phyloP scores from a whole-genome alignment of 2,113 vertebrate species.

The Galemys pyrenaicus region DNA sequence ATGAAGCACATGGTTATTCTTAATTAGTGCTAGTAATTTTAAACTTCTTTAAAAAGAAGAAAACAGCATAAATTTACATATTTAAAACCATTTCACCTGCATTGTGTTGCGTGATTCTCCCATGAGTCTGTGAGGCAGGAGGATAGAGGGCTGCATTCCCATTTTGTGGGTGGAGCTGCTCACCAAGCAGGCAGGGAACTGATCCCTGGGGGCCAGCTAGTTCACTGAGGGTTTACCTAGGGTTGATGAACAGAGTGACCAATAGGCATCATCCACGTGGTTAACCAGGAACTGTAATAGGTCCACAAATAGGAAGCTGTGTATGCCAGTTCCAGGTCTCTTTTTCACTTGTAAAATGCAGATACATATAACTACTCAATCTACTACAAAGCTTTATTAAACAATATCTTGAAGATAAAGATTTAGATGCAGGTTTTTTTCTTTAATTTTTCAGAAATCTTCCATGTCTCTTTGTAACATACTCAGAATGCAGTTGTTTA shows the following conservation, averaged over 20 bases:
- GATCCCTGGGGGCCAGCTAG: fast-evolving
- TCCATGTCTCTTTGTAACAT: too few species aligned
- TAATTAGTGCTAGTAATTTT: not conserved
- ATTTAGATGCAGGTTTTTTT: not conserved
- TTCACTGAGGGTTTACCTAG: not conserved
- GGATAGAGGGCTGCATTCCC: not conserved
- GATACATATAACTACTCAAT: not conserved
- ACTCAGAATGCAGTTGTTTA: too few species aligned
- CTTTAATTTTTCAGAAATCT: too few species aligned
- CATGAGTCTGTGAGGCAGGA: not conserved
- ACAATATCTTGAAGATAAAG: not conserved
- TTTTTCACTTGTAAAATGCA: not conserved
- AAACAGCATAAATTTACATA: not conserved
- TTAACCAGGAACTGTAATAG: fast-evolving
- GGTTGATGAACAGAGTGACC: not conserved
- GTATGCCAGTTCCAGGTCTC: not conserved
- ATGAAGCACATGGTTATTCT: not conserved
- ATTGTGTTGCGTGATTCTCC: not conserved
- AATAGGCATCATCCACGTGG: not conserved
- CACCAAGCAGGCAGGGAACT: not conserved
- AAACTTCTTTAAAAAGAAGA: not conserved
- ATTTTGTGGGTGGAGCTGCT: not conserved
- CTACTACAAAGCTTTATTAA: not conserved
- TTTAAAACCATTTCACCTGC: not conserved
- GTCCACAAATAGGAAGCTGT: not conserved